phyloP scores from a whole-genome alignment of 2,888 invertebrate species.

The Pandemis heparana region DNA sequence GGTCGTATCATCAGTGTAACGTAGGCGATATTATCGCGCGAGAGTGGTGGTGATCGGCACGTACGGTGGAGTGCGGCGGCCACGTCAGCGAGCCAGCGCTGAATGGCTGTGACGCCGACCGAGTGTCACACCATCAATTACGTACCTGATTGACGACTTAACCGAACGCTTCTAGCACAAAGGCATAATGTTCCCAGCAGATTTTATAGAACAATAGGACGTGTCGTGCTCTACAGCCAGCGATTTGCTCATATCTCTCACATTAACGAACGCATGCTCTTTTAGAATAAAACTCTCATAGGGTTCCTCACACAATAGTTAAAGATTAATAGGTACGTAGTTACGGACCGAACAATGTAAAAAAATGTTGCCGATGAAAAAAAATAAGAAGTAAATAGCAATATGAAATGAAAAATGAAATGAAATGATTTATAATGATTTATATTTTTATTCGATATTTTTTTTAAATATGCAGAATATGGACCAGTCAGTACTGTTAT shows the following conservation, averaged over 20 bases:
- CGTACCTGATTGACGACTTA: constrained; percentile 74
- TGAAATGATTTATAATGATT: too few species aligned
- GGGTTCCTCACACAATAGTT: too few species aligned
- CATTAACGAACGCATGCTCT: background rate
- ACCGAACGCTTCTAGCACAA: constrained; percentile 54
- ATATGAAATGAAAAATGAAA: too few species aligned
- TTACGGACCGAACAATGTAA: too few species aligned
- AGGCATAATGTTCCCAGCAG: constrained; percentile 39
- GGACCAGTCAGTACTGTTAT: too few species aligned
- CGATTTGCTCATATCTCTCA: constrained; percentile 28
- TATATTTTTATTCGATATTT: too few species aligned
- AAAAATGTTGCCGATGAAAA: too few species aligned
- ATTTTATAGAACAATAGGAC: constrained; percentile 40
- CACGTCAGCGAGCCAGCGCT: constrained; percentile 62
- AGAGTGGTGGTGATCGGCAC: constrained; percentile 80
- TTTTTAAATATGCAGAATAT: too few species aligned
- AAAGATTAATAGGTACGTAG: too few species aligned
- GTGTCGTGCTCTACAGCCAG: constrained; percentile 30
- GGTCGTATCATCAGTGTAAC: constrained; percentile 49
- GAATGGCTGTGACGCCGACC: constrained; percentile 59
- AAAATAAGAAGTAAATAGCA: too few species aligned
- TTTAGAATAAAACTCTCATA: too few species aligned
- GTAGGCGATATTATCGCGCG: constrained; percentile 70
- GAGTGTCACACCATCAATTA: constrained; percentile 73
- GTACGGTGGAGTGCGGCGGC: constrained; percentile 73